Evolutionary conservation across 1,140 invertebrate species (phyloP).

Genomic region (Cotesia glomerata): DNA sequence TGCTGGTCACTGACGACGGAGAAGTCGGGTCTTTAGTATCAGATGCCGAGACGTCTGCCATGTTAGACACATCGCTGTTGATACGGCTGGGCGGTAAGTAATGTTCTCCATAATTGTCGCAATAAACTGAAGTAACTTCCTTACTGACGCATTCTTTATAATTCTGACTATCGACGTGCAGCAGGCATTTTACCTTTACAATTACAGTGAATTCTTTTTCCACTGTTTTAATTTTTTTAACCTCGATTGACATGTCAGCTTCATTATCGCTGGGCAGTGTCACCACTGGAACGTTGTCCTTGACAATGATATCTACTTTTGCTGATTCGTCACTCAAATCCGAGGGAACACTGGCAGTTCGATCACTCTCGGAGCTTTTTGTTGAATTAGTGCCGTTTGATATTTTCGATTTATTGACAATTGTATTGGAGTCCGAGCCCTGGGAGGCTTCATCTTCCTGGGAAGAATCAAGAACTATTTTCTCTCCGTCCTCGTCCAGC

Average conservation of each 20-base stretch:
- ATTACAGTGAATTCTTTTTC: conserved; percentile 50
- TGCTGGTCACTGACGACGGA: conserved; percentile 52
- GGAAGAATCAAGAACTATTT: conserved; percentile 44
- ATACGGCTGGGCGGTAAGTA: conserved; percentile 31
- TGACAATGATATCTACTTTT: not conserved
- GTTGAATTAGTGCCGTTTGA: conserved; percentile 35
- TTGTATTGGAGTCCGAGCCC: conserved; percentile 34
- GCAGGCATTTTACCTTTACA: conserved; percentile 49
- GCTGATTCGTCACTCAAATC: not conserved
- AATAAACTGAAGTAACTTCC: conserved; percentile 46
- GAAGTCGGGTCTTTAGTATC: conserved; percentile 54
- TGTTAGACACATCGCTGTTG: conserved; percentile 43
- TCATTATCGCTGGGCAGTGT: conserved; percentile 44
- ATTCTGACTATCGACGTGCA: conserved; percentile 48
- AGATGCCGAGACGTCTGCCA: conserved; percentile 54
- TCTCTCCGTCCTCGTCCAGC: conserved; percentile 50
- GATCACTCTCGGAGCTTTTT: conserved; percentile 32
- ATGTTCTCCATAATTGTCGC: conserved; percentile 33
- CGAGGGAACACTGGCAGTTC: conserved; percentile 17
- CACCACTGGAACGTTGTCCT: conserved; percentile 34
- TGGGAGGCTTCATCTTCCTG: conserved; percentile 39
- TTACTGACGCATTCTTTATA: conserved; percentile 50
- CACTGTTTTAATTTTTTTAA: conserved; percentile 39
- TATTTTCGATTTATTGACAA: conserved; percentile 36
- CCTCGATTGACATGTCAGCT: conserved; percentile 39